Evolutionary conservation across 2,797 vertebrate genomes (phyloP).

Genomic region (Enoplosus armatus): DNA sequence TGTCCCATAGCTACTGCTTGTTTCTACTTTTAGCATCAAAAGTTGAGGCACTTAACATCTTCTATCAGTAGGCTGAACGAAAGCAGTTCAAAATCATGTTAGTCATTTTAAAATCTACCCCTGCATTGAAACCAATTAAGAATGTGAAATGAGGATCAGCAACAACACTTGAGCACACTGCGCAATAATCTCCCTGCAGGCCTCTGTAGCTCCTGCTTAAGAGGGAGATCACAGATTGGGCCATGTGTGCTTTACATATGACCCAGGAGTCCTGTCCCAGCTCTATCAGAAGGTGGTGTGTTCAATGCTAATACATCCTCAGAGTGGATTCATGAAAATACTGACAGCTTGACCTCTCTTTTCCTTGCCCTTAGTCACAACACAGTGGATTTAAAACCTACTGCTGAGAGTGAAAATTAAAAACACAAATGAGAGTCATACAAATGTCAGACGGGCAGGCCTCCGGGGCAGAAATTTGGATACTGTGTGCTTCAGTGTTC

Average conservation of each 20-base stretch:
- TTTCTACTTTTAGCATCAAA: slow-evolving; percentile 73
- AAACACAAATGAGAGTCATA: slow-evolving; percentile 37
- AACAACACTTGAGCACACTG: slow-evolving; percentile 45
- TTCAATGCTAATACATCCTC: slow-evolving; percentile 30
- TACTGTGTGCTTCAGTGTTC: slow-evolving; percentile 21
- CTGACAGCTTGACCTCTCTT: slow-evolving; percentile 40
- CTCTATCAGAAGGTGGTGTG: slow-evolving; percentile 13
- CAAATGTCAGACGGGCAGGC: slow-evolving; percentile 40
- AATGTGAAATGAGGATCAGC: slow-evolving; percentile 65
- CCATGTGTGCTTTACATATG: slow-evolving; percentile 46
- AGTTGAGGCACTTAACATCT: slow-evolving; percentile 66
- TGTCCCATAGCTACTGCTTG: slow-evolving; percentile 58
- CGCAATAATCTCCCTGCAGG: slow-evolving; percentile 44
- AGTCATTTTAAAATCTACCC: slow-evolving; percentile 57
- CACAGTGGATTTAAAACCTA: slow-evolving; percentile 37
- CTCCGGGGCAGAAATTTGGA: slow-evolving; percentile 2
- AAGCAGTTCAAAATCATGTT: slow-evolving; percentile 49
- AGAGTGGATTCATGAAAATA: slow-evolving; percentile 27
- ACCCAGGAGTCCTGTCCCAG: slow-evolving; percentile 39
- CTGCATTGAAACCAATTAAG: slow-evolving; percentile 72
- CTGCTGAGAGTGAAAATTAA: slow-evolving; percentile 37
- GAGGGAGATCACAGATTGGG: slow-evolving; percentile 48
- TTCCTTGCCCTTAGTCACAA: slow-evolving; percentile 35
- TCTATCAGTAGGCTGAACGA: slow-evolving; percentile 48
- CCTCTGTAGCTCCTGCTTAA: slow-evolving; percentile 27